Percentiles rank a stretch among this genome's conserved stretches.
phyloP scores from a whole-genome alignment of 2,113 vertebrate species.

The Tupaia tana region DNA sequence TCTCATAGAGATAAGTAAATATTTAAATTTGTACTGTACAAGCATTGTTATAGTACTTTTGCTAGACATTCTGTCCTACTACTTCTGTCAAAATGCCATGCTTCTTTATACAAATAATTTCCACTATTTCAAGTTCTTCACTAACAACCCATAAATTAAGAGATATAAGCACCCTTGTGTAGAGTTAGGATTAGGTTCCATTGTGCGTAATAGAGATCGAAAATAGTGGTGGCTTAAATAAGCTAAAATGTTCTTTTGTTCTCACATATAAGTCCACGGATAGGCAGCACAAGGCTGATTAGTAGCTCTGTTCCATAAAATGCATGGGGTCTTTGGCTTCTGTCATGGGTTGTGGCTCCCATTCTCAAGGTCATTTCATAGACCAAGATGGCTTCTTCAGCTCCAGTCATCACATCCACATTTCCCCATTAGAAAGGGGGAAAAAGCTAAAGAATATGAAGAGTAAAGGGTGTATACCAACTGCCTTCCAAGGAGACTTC shows the following conservation, averaged over 20 bases:
- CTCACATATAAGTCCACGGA: neutral
- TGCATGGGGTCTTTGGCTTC: neutral
- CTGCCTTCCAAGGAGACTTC: neutral
- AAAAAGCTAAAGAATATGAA: neutral
- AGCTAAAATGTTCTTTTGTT: neutral
- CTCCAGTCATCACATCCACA: neutral
- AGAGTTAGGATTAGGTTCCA: slow-evolving; percentile 58
- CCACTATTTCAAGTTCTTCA: slow-evolving; percentile 44
- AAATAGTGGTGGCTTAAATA: neutral
- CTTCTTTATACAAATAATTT: slow-evolving; percentile 68
- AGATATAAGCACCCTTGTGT: slow-evolving; percentile 73
- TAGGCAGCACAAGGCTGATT: neutral
- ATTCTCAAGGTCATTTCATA: neutral
- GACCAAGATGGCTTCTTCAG: neutral
- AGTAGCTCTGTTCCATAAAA: neutral
- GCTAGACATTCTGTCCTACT: slow-evolving; percentile 45
- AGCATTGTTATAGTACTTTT: slow-evolving; percentile 46
- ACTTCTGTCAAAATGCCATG: slow-evolving; percentile 62
- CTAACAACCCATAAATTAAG: slow-evolving; percentile 59
- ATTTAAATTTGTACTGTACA: slow-evolving; percentile 59
- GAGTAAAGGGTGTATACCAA: neutral
- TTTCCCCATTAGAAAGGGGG: neutral
- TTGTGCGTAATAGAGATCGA: neutral
- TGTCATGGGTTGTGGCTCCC: neutral
- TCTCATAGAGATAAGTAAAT: slow-evolving; percentile 29